Percentiles rank a stretch among this genome's conserved stretches.
Conservation (phyloP, 2,888 invertebrate species). For the Tridacna gigas region DNA sequence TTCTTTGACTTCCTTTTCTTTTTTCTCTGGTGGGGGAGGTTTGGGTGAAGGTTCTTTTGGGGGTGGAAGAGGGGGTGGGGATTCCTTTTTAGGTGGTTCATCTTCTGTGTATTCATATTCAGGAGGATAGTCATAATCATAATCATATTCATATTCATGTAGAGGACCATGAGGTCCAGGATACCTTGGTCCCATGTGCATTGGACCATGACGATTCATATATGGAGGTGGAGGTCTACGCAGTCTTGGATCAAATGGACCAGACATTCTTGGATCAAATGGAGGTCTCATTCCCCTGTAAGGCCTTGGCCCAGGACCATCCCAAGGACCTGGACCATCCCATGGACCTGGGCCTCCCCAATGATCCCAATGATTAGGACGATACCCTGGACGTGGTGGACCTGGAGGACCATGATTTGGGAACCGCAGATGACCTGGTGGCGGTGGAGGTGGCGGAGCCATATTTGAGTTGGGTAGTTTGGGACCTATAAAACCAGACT, state of each 20-base stretch:
- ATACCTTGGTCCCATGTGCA: conserved; percentile 63
- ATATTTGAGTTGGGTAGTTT: conserved; percentile 55
- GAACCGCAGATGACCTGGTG: conserved; percentile 50
- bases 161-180: conserved; percentile 68
- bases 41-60: conserved; percentile 78
- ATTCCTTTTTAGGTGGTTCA: conserved; percentile 59
- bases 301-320: conserved; percentile 60
- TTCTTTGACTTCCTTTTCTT: conserved; percentile 71
- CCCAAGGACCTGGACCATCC: conserved; percentile 57
- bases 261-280: conserved; percentile 63
- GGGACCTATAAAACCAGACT: conserved; percentile 62
- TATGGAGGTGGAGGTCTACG: conserved; percentile 55
- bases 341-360: conserved; percentile 60
- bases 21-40: conserved; percentile 78
- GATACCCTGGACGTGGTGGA: conserved; percentile 59
- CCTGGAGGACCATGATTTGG: conserved; percentile 69
- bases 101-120: conserved; percentile 35
- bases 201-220: conserved; percentile 57
- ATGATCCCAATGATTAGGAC: conserved; percentile 53
- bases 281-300: conserved; percentile 71
- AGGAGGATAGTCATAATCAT: conserved; percentile 22
- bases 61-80: conserved; percentile 78
- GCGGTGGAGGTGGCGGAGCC: conserved; percentile 61
- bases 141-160: conserved; percentile 48
- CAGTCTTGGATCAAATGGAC: conserved; percentile 64